Evolutionary conservation across 2,888 invertebrate species (phyloP).

Genomic region (Congeria kusceri): DNA sequence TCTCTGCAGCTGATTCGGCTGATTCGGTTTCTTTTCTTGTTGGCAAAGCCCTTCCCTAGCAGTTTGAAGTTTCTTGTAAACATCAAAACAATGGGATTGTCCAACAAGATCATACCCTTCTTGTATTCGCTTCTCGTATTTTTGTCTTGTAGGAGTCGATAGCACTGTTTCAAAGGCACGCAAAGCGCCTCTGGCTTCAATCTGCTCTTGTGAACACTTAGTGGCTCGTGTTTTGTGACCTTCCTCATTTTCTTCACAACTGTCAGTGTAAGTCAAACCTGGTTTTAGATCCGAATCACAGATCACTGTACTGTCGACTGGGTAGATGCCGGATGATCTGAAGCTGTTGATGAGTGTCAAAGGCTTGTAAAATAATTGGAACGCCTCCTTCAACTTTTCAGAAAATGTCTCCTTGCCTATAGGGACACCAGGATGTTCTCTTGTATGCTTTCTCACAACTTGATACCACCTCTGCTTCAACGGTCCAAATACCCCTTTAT

Average conservation of each 20-base stretch:
- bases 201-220: slow-evolving; percentile 4
- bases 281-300: slow-evolving; percentile 15
- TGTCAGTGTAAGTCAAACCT: slow-evolving; percentile 11
- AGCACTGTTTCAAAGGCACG: slow-evolving; percentile 22
- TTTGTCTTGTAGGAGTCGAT: slow-evolving; percentile 30
- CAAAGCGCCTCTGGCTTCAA: slow-evolving; percentile 13
- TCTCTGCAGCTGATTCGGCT: too few relatives aligned
- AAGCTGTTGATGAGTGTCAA: too few relatives aligned
- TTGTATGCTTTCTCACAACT: slow-evolving; percentile 29
- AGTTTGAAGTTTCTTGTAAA: slow-evolving; percentile 17
- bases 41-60: slow-evolving; percentile 1
- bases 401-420: too few relatives aligned
- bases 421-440: too few relatives aligned
- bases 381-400: too few relatives aligned
- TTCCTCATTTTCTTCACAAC: slow-evolving; percentile 5
- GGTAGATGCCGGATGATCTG: slow-evolving; percentile 49
- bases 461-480: slow-evolving; percentile 55
- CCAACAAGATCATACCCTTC: slow-evolving; percentile 29
- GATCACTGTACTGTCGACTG: slow-evolving; percentile 28
- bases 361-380: too few relatives aligned
- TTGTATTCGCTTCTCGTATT: slow-evolving; percentile 22
- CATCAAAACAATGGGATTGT: slow-evolving; percentile 32
- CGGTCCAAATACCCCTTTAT: slow-evolving; percentile 64
- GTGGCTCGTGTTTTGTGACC: not conserved
- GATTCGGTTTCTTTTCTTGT: slow-evolving; percentile 8